Conservation (phyloP, 2,113 vertebrate genomes). For the Gobio gobio region DNA sequence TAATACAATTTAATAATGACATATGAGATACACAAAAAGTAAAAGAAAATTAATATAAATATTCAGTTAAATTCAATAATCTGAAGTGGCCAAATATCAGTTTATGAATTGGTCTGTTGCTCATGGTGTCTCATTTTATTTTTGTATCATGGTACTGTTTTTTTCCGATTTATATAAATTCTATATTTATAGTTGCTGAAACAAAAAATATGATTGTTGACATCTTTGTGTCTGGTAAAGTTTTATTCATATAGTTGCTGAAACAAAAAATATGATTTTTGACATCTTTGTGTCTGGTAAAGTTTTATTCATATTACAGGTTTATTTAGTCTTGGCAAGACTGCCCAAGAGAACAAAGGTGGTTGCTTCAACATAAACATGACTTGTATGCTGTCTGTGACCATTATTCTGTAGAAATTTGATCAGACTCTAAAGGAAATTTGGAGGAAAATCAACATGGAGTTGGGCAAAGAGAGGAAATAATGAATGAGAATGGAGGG, state of each 20-base stretch:
- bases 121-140: not conserved
- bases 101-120: not conserved
- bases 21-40: not conserved
- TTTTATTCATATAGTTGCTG: not conserved
- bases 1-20: not conserved
- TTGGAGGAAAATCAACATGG: not conserved
- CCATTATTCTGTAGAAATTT: not conserved
- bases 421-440: not conserved
- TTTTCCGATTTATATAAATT: not conserved
- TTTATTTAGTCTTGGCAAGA: not conserved
- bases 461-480: constrained; percentile 1
- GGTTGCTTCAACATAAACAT: not conserved
- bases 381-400: not conserved
- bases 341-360: not conserved
- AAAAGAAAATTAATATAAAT: not conserved
- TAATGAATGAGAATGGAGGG: constrained; percentile 29
- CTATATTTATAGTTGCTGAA: not conserved
- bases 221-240: not conserved
- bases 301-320: not conserved
- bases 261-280: not conserved
- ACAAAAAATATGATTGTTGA: not conserved
- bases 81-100: not conserved
- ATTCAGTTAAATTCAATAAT: not conserved
- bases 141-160: not conserved
- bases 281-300: not conserved